A percentile compares a stretch with the other conserved stretches of the same genome.
These are phyloP conservation scores for Callimorpha dominula DNA, from an alignment of 2,888 invertebrate species.

Conservation along the genomic window DNA sequence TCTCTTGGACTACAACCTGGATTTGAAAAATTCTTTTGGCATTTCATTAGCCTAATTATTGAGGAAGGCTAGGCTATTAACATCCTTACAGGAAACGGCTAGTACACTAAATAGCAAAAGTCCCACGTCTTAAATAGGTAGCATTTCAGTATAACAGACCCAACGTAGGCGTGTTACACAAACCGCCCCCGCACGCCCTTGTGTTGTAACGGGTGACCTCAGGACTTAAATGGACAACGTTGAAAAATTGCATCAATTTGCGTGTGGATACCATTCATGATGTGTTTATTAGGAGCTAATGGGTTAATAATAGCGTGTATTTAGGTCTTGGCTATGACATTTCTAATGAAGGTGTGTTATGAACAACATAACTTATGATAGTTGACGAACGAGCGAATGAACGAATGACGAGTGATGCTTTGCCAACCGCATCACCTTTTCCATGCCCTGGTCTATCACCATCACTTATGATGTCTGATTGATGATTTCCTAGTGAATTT, in stretches of 20 bases:
- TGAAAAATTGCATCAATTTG: slow-evolving; percentile 32
- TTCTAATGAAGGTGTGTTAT: background rate
- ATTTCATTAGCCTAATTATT: too few species aligned
- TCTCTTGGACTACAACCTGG: too few species aligned
- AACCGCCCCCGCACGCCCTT: slow-evolving; percentile 38
- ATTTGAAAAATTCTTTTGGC: too few species aligned
- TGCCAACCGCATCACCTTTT: too few species aligned
- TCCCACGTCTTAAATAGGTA: background rate
- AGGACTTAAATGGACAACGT: slow-evolving; percentile 20
- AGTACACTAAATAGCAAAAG: background rate
- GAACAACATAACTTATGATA: too few species aligned
- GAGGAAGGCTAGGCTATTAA: too few species aligned
- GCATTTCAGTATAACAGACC: background rate
- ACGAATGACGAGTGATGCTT: too few species aligned
- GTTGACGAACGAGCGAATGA: too few species aligned
- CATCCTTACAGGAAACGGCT: background rate
- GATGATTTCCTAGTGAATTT: too few species aligned
- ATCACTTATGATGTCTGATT: too few species aligned
- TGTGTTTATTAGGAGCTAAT: background rate
- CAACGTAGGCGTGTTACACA: slow-evolving; percentile 9
- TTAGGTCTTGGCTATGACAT: background rate
- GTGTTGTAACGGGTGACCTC: slow-evolving; percentile 25
- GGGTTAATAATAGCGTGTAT: background rate
- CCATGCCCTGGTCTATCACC: too few species aligned
- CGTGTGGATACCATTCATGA: slow-evolving; percentile 24